phyloP scores from a whole-genome alignment of 2,797 vertebrate species.

The Streptopelia turtur region DNA sequence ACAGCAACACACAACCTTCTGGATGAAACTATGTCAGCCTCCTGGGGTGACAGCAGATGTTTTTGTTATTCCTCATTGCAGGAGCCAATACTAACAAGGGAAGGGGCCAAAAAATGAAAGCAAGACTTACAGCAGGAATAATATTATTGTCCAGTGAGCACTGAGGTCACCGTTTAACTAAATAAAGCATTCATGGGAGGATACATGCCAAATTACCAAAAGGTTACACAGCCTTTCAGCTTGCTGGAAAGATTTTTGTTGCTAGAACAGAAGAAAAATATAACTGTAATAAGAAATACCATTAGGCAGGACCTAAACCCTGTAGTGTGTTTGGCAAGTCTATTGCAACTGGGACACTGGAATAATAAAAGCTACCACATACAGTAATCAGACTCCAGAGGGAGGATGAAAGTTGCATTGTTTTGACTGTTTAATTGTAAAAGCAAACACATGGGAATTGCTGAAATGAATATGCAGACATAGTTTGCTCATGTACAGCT shows the following conservation, averaged over 20 bases:
- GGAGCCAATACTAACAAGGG: background rate
- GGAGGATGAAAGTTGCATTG: background rate
- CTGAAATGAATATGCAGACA: background rate
- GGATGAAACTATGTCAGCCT: background rate
- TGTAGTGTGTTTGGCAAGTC: background rate
- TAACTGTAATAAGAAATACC: background rate
- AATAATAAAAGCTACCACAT: background rate
- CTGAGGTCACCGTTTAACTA: background rate
- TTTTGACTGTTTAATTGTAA: background rate
- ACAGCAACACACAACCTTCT: background rate
- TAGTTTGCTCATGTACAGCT: background rate
- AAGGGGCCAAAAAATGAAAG: constrained; percentile 8
- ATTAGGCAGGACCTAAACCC: background rate
- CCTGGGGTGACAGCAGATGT: background rate
- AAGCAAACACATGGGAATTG: background rate
- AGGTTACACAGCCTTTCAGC: background rate
- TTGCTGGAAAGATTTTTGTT: background rate
- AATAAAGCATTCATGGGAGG: background rate
- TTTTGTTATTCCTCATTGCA: background rate
- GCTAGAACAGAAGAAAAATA: background rate
- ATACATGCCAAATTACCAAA: background rate
- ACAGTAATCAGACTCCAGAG: background rate
- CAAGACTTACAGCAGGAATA: background rate
- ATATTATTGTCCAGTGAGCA: background rate
- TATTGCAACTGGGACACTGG: background rate